These are phyloP conservation scores for Noctua fimbriata DNA, from an alignment of 2,888 invertebrate species.

Conservation along the genomic window DNA sequence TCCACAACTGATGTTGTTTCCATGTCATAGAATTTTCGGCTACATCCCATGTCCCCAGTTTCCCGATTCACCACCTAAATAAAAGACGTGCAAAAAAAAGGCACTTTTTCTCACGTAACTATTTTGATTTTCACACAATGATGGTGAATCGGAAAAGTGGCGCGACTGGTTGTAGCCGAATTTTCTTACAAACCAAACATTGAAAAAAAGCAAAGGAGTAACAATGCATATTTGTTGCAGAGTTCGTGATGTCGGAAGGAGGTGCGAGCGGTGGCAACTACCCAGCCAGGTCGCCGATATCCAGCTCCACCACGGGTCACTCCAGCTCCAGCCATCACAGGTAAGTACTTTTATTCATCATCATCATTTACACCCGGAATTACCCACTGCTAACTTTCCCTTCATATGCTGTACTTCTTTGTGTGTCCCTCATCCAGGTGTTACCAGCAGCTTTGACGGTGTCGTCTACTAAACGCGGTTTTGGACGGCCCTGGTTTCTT, in stretches of 20 bases:
- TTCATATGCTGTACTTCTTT: neutral
- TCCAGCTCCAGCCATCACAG: constrained; percentile 89
- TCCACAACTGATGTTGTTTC: neutral
- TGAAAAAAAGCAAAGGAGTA: neutral
- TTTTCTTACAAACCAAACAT: neutral
- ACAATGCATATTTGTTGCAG: constrained; percentile 77
- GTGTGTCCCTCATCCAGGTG: neutral
- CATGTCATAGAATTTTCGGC: neutral
- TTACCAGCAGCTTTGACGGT: neutral
- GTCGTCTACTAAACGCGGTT: neutral
- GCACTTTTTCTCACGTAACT: no score
- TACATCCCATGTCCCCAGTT: neutral
- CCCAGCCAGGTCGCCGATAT: constrained; percentile 87
- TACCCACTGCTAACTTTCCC: neutral
- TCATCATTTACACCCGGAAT: neutral
- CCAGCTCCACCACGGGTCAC: constrained; percentile 87
- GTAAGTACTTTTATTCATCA: constrained; percentile 62
- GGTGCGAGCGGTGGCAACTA: constrained; percentile 78
- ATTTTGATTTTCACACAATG: neutral
- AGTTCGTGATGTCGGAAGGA: constrained; percentile 86
- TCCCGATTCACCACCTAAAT: neutral
- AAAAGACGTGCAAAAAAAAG: neutral
- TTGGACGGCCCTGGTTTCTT: neutral
- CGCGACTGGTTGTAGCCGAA: neutral
- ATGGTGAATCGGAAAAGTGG: neutral